Evolutionary conservation across 2,888 invertebrate species (phyloP).

Genomic region (Chloroclystis v-ata): DNA sequence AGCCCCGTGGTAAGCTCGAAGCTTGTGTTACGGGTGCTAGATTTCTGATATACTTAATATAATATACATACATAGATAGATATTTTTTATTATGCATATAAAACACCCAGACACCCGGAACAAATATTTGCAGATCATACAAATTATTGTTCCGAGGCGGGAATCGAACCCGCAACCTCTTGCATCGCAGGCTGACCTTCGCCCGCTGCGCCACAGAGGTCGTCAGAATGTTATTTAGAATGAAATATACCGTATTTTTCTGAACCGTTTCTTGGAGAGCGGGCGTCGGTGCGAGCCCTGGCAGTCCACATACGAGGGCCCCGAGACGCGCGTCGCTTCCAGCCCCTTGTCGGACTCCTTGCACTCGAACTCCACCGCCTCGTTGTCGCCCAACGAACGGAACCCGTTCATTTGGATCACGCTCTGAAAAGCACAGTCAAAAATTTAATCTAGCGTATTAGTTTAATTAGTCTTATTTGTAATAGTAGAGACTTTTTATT

Average conservation of each 20-base stretch:
- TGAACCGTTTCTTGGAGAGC: constrained; percentile 87
- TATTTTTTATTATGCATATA: too few species aligned
- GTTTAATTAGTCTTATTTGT: neutral
- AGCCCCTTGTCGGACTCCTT: constrained; percentile 90
- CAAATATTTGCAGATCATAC: too few species aligned
- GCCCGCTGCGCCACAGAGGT: too few species aligned
- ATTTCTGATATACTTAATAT: too few species aligned
- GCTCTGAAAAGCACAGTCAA: constrained; percentile 79
- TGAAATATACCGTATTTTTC: constrained; percentile 85
- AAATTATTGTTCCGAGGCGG: too few species aligned
- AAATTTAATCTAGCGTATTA: neutral
- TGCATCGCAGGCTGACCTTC: too few species aligned
- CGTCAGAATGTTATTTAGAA: neutral
- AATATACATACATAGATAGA: too few species aligned
- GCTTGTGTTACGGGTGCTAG: too few species aligned
- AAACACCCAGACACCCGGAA: too few species aligned
- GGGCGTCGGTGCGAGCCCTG: constrained; percentile 90
- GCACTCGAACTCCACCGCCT: constrained; percentile 92
- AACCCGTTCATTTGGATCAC: constrained; percentile 95
- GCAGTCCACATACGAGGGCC: constrained; percentile 86
- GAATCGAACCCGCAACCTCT: too few species aligned
- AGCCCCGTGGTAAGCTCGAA: too few species aligned
- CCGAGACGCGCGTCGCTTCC: constrained; percentile 91
- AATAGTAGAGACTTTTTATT: neutral
- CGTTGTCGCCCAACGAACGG: constrained; percentile 91